Evolutionary conservation across 2,113 vertebrate genomes (phyloP).

Genomic region (Smithornis capensis): DNA sequence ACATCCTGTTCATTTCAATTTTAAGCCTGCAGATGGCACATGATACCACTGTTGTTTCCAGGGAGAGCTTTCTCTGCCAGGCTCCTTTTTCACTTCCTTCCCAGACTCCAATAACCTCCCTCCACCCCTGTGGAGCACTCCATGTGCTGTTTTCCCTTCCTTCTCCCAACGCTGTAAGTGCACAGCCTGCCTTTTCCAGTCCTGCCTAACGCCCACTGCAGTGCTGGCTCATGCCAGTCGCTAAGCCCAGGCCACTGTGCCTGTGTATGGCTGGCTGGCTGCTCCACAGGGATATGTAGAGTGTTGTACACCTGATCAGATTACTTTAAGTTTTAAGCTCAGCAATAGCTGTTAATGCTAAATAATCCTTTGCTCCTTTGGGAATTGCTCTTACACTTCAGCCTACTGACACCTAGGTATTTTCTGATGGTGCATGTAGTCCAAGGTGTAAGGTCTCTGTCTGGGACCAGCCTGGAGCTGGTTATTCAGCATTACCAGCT

Average conservation of each 20-base stretch:
- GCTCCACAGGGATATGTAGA: background rate
- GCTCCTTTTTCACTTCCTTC: background rate
- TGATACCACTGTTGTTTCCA: background rate
- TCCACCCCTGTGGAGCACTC: background rate
- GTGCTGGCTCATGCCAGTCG: rapidly evolving
- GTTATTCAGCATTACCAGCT: background rate
- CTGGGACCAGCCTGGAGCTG: background rate
- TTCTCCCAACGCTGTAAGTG: background rate
- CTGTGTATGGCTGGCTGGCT: background rate
- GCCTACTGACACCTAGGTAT: background rate
- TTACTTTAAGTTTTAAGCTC: background rate
- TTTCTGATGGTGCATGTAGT: background rate
- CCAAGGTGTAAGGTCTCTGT: background rate
- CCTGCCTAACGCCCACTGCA: background rate
- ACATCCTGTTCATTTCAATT: background rate
- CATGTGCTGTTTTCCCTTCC: background rate
- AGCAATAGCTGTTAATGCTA: background rate
- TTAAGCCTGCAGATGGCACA: slow-evolving; percentile 56
- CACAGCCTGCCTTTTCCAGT: background rate
- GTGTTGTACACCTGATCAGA: background rate
- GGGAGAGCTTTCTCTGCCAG: background rate
- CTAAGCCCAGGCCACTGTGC: rapidly evolving
- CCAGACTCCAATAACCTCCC: background rate
- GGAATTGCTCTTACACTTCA: background rate
- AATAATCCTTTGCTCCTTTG: background rate